Percentiles rank a stretch among this genome's conserved stretches.
Conservation (phyloP, 2,888 invertebrate species). For the Microchrysa polita region DNA sequence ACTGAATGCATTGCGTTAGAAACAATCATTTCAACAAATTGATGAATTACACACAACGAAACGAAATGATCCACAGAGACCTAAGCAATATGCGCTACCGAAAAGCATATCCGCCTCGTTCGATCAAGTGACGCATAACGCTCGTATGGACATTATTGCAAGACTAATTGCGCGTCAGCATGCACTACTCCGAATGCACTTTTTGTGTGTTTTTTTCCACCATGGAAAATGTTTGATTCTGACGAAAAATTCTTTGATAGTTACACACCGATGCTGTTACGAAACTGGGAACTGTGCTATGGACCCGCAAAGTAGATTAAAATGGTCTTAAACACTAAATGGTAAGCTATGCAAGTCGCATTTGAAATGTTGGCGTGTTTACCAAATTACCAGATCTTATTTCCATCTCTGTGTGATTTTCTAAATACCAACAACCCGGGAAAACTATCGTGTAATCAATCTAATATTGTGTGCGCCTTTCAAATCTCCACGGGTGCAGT, state of each 20-base stretch:
- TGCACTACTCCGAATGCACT: constrained; percentile 8
- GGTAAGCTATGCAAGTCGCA: neutral
- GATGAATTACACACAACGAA: constrained; percentile 23
- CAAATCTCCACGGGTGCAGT: neutral
- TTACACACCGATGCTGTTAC: too few species aligned
- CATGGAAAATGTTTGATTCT: too few species aligned
- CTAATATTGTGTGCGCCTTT: neutral
- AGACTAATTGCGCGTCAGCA: constrained; percentile 44
- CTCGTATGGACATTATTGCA: constrained; percentile 43
- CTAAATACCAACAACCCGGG: constrained; percentile 10
- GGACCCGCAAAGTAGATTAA: neutral
- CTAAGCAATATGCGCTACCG: neutral
- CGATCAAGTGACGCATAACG: constrained; percentile 26
- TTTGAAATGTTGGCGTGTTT: neutral
- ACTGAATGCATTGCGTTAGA: neutral
- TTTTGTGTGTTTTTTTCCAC: neutral
- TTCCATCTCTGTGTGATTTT: constrained; percentile 7
- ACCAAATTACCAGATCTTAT: constrained; percentile 14
- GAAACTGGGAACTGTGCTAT: too few species aligned
- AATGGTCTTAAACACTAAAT: neutral
- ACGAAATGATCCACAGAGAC: too few species aligned
- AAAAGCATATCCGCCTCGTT: neutral
- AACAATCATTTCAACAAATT: constrained; percentile 28
- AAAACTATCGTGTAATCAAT: constrained; percentile 25
- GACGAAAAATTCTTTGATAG: neutral